Evolutionary conservation across 2,113 vertebrate genomes (phyloP).

Genomic region (Balaeniceps rex): DNA sequence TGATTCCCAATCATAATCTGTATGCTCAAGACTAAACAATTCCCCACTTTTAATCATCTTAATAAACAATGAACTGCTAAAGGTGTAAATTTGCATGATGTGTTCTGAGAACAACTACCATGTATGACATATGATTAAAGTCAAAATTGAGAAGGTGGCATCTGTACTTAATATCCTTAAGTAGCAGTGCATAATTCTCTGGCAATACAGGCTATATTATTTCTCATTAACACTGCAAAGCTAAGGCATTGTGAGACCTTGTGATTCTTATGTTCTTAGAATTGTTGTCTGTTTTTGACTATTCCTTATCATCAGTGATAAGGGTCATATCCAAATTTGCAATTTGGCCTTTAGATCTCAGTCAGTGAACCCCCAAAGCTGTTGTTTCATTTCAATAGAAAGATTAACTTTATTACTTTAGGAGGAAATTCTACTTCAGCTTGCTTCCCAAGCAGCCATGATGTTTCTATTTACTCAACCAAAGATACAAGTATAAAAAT

Average conservation of each 20-base stretch:
- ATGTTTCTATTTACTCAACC: neutral
- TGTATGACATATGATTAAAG: neutral
- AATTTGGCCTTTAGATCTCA: neutral
- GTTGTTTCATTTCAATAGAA: neutral
- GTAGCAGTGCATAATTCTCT: neutral
- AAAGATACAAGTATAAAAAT: neutral
- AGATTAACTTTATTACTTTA: neutral
- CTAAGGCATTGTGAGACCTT: neutral
- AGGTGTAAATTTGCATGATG: neutral
- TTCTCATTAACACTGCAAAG: neutral
- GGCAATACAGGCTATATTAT: neutral
- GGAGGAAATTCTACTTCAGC: neutral
- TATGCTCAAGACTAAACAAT: neutral
- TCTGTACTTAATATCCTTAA: neutral
- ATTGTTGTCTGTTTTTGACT: neutral
- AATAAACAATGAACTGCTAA: neutral
- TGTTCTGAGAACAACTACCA: neutral
- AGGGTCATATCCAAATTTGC: neutral
- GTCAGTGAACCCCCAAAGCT: neutral
- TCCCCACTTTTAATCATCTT: neutral
- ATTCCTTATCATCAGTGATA: neutral
- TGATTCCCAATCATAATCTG: neutral
- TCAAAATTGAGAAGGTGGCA: neutral
- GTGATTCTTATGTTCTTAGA: neutral
- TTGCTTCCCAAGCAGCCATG: neutral